phyloP scores from a whole-genome alignment of 1,140 invertebrate species.

The Scaptomyza pallida region DNA sequence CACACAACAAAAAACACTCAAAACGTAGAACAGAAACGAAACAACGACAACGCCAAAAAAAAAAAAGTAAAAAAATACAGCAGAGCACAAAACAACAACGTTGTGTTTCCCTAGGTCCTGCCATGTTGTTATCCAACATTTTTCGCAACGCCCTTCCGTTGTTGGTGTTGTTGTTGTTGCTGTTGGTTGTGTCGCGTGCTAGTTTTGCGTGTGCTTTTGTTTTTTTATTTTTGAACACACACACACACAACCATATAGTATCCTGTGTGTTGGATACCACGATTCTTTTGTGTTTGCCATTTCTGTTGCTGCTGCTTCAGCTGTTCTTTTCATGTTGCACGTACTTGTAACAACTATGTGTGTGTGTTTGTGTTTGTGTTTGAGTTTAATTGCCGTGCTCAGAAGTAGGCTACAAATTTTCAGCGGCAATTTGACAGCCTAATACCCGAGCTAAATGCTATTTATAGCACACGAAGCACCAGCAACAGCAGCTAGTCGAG shows the following conservation, averaged over 20 bases:
- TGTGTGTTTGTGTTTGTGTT: conserved; percentile 6
- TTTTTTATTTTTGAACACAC: conserved; percentile 44
- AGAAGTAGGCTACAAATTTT: conserved; percentile 47
- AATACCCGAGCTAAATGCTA: conserved; percentile 21
- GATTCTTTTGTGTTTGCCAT: conserved; percentile 40
- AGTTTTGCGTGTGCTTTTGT: conserved; percentile 51
- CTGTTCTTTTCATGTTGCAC: conserved; percentile 17
- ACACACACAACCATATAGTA: neutral
- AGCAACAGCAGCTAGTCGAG: neutral
- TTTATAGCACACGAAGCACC: conserved; percentile 21
- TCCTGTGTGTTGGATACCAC: conserved; percentile 3
- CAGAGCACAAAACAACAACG: conserved; percentile 5
- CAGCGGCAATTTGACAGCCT: conserved; percentile 27
- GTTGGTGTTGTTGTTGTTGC: conserved; percentile 4
- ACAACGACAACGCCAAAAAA: conserved; percentile 5
- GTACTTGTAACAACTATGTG: neutral
- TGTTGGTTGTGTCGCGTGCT: conserved; percentile 51
- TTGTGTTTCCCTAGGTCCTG: neutral
- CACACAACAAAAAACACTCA: conserved; percentile 58
- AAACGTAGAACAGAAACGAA: conserved; percentile 15
- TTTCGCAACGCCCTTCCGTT: conserved; percentile 6
- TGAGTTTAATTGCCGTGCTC: conserved; percentile 42
- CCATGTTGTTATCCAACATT: conserved; percentile 1
- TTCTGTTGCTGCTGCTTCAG: conserved; percentile 22
- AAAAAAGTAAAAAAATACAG: conserved; percentile 12